Evolutionary conservation across 2,113 vertebrate genomes (phyloP), one percentile per base, ranked within the genome.

Genomic region (Sylvietta virens): DNA sequence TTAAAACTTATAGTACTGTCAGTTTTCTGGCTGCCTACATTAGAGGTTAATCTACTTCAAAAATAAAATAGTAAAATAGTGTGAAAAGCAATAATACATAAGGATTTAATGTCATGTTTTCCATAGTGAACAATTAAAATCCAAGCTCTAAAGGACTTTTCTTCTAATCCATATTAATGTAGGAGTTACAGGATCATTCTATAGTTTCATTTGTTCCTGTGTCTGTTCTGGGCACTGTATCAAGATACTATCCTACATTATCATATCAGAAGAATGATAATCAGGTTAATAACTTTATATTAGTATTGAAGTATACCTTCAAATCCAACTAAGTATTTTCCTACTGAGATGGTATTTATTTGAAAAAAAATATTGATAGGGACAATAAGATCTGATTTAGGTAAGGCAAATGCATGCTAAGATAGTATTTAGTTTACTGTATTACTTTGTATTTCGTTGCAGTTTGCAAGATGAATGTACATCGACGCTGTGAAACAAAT

Each of bases 391-490:
- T 58, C 39, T 88, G 39, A 54, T 81, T 76, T 73, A 81, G 77
- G 16, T 82, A 62, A 64, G 31, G 48, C 39, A 82, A 85, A 69
- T 66, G 9, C 15, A 47, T 81, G 27, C 45, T 26, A 57, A 40
- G 28, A 6, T 35, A 64, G 40, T 50, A 37, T 57, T 90, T 92
- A 45, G 39, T 80, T 88, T 91, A 28, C 18, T 66, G 8, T 31
- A 2, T 40, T 51, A 7, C 51, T 58, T 86, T n/a, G 15, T 27
- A 45, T 94, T 93, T 95, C 94, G 40, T 82, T 92, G 16, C 97
- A 99, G 99, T 99, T 89, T 99, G 99, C 98, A 99, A 99, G 98
- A 99, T 99, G 99, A 99, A 99, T 51, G 99, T 99, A 88, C 99
- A 99, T 97, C 97, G 99, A 81, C 99, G 99, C 83, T 99, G 99